Conservation (phyloP, 2,888 invertebrate genomes). For the Acrobasis repandana region DNA sequence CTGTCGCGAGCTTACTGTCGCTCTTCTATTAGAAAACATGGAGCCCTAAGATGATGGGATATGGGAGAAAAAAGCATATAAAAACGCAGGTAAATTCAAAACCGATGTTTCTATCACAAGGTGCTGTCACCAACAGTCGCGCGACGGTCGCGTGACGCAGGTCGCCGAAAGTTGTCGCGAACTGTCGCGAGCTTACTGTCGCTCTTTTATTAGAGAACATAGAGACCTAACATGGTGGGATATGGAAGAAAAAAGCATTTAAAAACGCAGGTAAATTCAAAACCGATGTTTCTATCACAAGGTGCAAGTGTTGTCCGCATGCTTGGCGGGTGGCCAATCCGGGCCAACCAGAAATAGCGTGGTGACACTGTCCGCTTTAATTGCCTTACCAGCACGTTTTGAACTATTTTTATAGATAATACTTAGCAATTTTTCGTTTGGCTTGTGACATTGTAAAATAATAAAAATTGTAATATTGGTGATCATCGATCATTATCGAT, state of each 20-base stretch:
- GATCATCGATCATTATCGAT: too few relatives aligned
- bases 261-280: constrained; percentile 11
- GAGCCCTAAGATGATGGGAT: too few relatives aligned
- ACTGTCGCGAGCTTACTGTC: too few relatives aligned
- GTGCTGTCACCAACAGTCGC: too few relatives aligned
- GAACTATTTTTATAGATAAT: constrained; percentile 33
- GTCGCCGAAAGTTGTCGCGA: too few relatives aligned
- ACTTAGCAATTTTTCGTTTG: constrained; percentile 25
- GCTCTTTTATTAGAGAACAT: too few relatives aligned
- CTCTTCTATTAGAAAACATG: too few relatives aligned
- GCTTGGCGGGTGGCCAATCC: constrained; percentile 17
- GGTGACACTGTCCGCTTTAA: constrained; percentile 26
- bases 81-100: constrained; percentile 11
- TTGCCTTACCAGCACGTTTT: constrained; percentile 33
- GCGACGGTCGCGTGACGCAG: too few relatives aligned
- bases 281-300: not conserved
- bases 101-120: not conserved
- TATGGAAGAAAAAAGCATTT: not conserved
- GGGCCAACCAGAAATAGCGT: constrained; percentile 19
- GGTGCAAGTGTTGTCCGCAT: constrained; percentile 8
- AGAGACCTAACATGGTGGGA: too few relatives aligned
- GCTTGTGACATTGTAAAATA: constrained; percentile 11
- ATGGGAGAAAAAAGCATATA: not conserved
- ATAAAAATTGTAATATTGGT: too few relatives aligned
- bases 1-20: too few relatives aligned